A percentile compares a stretch with the other conserved stretches of the same genome.
These are phyloP conservation scores for Pocillopora meandrina DNA, from an alignment of 92 coral and sea anemone genomes.

Conservation along the genomic window DNA sequence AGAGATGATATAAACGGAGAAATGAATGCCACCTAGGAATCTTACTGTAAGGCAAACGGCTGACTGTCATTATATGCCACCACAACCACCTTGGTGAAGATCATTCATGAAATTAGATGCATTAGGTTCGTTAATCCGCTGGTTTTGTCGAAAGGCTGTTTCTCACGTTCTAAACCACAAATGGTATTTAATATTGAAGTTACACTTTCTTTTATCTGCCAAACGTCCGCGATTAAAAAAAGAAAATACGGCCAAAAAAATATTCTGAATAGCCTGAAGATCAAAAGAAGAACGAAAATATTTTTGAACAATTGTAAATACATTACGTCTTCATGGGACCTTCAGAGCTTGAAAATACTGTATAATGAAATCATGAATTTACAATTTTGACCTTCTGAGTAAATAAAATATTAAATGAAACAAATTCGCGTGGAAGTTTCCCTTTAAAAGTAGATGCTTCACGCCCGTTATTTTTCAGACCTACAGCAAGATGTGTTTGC, in stretches of 20 bases:
- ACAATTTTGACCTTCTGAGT: background rate
- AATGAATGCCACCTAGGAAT: too few relatives aligned
- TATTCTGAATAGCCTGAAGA: background rate
- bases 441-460: background rate
- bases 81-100: background rate
- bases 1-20: too few relatives aligned
- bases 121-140: background rate
- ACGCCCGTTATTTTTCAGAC: background rate
- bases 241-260: background rate
- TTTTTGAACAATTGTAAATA: slow-evolving; percentile 1
- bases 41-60: too few relatives aligned
- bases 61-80: background rate
- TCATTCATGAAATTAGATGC: background rate
- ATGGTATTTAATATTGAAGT: background rate
- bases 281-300: background rate
- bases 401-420: background rate
- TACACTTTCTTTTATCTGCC: background rate
- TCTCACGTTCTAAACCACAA: slow-evolving; percentile 7
- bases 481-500: background rate
- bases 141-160: background rate
- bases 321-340: background rate
- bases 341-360: background rate
- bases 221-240: background rate
- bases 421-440: background rate
- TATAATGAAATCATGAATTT: background rate